Conservation (phyloP, 92 coral and sea anemone species). For the Epizoanthus illoricatus region DNA sequence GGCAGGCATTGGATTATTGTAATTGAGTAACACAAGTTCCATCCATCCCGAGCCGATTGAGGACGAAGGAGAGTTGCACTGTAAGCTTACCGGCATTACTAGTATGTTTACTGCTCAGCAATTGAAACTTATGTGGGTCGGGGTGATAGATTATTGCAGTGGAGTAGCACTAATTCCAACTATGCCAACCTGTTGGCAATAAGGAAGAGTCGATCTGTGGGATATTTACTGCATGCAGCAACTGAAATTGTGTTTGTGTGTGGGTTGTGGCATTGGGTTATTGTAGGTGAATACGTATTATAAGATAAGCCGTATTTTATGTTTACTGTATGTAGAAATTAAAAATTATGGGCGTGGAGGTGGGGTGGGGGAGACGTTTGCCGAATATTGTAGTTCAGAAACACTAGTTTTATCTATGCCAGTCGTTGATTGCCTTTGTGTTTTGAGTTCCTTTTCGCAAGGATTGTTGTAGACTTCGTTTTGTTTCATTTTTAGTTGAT, state of each 20-base stretch:
- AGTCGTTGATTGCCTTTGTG: no score
- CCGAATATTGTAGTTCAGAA: no score
- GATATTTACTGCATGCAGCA: slow-evolving; percentile 33
- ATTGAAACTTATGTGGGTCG: background rate
- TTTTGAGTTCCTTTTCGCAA: background rate
- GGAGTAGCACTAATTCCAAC: slow-evolving; percentile 85
- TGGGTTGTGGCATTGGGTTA: no score
- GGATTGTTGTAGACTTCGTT: background rate
- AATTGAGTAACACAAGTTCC: slow-evolving; percentile 92
- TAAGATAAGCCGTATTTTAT: background rate
- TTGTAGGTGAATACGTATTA: no score
- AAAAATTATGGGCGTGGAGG: no score
- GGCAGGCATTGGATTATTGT: background rate
- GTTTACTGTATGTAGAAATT: slow-evolving; percentile 1
- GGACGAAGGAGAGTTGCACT: slow-evolving; percentile 90
- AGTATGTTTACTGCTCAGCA: slow-evolving; percentile 45
- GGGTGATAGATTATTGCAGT: slow-evolving; percentile 35
- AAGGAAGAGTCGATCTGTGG: slow-evolving; percentile 78
- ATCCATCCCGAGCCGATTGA: slow-evolving; percentile 92
- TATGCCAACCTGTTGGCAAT: slow-evolving; percentile 75
- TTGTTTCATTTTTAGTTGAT: background rate
- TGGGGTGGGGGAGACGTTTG: no score
- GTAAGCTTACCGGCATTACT: slow-evolving; percentile 84
- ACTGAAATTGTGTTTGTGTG: no score
- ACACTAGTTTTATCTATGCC: no score